Evolutionary conservation across 2,888 invertebrate genomes (phyloP).

Genomic region (Amiota minor): DNA sequence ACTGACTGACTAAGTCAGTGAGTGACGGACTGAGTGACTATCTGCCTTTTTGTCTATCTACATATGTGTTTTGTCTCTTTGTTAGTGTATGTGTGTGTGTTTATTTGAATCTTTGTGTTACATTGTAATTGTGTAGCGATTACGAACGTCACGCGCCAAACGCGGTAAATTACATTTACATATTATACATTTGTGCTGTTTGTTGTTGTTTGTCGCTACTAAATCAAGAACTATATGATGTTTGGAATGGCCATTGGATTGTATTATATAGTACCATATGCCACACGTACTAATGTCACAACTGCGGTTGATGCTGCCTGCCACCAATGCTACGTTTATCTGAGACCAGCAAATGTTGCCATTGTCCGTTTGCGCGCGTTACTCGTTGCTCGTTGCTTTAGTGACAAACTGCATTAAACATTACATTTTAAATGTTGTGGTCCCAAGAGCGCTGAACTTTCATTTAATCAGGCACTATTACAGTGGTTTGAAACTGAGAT

Average conservation of each 20-base stretch:
- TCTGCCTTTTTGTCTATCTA: constrained; percentile 8
- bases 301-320: constrained; percentile 35
- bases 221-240: background rate
- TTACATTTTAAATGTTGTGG: constrained; percentile 64
- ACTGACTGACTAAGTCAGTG: too few relatives aligned
- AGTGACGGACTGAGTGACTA: constrained; percentile 19
- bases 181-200: constrained; percentile 53
- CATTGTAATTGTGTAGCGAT: constrained; percentile 68
- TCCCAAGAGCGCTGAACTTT: background rate
- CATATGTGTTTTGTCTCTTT: constrained; percentile 15
- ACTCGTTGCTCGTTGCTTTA: constrained; percentile 10
- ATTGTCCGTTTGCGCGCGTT: constrained; percentile 1
- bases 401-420: constrained; percentile 63
- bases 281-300: constrained; percentile 28
- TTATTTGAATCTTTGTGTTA: constrained; percentile 36
- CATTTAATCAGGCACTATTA: background rate
- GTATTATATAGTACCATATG: constrained; percentile 40
- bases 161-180: constrained; percentile 69
- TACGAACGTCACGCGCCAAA: constrained; percentile 68
- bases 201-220: constrained; percentile 4
- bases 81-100: constrained; percentile 19
- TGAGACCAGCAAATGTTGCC: constrained; percentile 16
- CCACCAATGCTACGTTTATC: background rate
- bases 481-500: too few relatives aligned
- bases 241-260: background rate